Percentiles rank a stretch among this genome's conserved stretches.
Conservation (phyloP, 2,113 vertebrate genomes). For the Chaetura pelagica region DNA sequence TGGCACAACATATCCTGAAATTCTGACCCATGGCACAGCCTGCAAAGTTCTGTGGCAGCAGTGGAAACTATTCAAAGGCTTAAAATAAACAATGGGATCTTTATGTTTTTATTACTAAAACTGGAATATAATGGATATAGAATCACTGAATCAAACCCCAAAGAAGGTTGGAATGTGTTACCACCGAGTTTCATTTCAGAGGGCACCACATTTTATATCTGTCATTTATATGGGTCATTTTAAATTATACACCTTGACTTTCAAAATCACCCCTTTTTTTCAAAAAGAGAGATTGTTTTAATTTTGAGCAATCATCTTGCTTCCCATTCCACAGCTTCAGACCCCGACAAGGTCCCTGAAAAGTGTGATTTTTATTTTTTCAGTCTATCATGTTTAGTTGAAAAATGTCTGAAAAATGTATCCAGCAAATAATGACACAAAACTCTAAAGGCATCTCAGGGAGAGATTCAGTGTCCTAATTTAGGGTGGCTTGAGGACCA, state of each 20-base stretch:
- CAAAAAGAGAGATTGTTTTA: conserved; percentile 46
- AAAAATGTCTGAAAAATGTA: neutral
- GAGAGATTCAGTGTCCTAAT: neutral
- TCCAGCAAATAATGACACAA: neutral
- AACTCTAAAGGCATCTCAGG: neutral
- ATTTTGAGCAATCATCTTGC: neutral
- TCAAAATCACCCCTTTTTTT: conserved; percentile 8
- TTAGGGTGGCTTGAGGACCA: neutral
- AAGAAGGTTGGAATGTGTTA: neutral
- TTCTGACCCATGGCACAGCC: neutral
- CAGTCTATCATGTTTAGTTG: neutral
- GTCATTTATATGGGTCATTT: neutral
- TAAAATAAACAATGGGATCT: neutral
- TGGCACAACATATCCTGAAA: neutral
- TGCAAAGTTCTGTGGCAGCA: neutral
- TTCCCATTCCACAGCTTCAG: neutral
- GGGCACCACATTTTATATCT: neutral
- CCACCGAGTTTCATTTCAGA: neutral
- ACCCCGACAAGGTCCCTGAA: neutral
- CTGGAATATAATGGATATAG: neutral
- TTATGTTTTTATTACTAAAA: conserved; percentile 28
- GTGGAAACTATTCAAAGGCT: neutral
- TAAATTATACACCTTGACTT: conserved; percentile 10
- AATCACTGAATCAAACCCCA: conserved; percentile 30
- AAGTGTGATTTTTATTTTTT: neutral